Percentiles rank a stretch among this genome's conserved stretches.
These are phyloP conservation scores for Engraulis encrasicolus DNA, from an alignment of 2,113 vertebrate species.

Conservation along the genomic window DNA sequence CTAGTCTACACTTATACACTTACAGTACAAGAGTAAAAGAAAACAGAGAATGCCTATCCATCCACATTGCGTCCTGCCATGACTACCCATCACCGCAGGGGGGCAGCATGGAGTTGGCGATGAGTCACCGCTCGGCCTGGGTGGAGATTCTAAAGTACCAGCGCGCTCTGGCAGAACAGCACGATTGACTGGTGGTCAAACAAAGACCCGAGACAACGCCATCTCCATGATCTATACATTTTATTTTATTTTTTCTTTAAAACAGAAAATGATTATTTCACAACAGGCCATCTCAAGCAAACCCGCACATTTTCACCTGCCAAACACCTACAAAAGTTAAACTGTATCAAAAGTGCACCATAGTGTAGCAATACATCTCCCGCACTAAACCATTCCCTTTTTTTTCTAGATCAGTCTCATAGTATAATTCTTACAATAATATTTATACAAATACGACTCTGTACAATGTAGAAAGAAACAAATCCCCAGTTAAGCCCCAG, in stretches of 20 bases:
- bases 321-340: slow-evolving; percentile 80
- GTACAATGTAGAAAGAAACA: slow-evolving; percentile 89
- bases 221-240: slow-evolving; percentile 65
- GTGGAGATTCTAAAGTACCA: too few relatives aligned
- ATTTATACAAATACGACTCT: slow-evolving; percentile 89
- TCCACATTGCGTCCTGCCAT: not conserved
- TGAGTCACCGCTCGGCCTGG: slow-evolving; percentile 67
- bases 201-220: not conserved
- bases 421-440: slow-evolving; percentile 75
- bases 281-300: slow-evolving; percentile 82
- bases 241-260: slow-evolving; percentile 84
- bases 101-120: slow-evolving; percentile 51
- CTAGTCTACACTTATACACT: too few relatives aligned
- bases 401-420: slow-evolving; percentile 66
- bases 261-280: slow-evolving; percentile 85
- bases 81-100: slow-evolving; percentile 39
- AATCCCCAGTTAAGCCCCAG: slow-evolving; percentile 45
- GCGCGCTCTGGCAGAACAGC: not conserved
- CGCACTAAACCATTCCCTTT: slow-evolving; percentile 67
- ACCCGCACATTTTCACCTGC: slow-evolving; percentile 81
- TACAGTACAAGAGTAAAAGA: not conserved
- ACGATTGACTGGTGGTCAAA: not conserved
- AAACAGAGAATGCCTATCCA: not conserved
- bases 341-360: slow-evolving; percentile 90
- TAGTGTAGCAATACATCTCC: slow-evolving; percentile 83